Base-by-base conservation (phyloP, 2,113 vertebrate genomes). In the Megaceryle torquata region DNA sequence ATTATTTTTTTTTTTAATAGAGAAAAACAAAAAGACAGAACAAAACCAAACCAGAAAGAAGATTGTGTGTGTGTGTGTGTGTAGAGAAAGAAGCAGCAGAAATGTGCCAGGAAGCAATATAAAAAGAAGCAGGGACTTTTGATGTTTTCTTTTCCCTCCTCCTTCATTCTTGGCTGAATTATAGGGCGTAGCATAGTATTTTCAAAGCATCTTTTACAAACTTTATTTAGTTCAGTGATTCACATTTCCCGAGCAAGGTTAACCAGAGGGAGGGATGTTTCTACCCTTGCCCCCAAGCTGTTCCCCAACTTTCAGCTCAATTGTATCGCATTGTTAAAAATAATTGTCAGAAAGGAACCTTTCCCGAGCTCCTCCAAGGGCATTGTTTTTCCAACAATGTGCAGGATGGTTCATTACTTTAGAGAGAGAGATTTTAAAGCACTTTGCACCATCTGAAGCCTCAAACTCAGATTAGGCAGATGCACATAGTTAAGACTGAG, bases 211-310 rank as follows among this genome's bases (percentile, higher is more conserved):
- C 89, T 86, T 88, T 92, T 95, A 64, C 21, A 78, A 77, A 84
- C 94, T 96, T 93, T 94, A 88, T 93, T 89, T 95, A 96, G 95
- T 67, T 88, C 74, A 44, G 61, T 96, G 96, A 96, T 87, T 96
- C 85, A 76, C 86, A 77, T 93, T 95, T 97, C 88, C 96, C 4
- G 2, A 93, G 51, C 70, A 92, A 88, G 82, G 72, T 93, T 91
- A 91, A 97, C 75, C 41, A 67, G 56, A 80, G 86, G 43, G 35
- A 85, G 51, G 60, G n/a, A 18, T 79, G 50, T 68, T 95, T 91
- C 61, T 91, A 76, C 35, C 74, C 63, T 91, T 91, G 37, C 70
- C 89, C 54, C 60, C 10, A 2, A 2, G 53, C 63, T 86, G 11
- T 61, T 88, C 70, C 61, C 90, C 81, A 84, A 83, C 39, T 88